These are phyloP conservation scores for Eudemis profundana DNA, from an alignment of 2,888 invertebrate genomes.

Conservation along the genomic window DNA sequence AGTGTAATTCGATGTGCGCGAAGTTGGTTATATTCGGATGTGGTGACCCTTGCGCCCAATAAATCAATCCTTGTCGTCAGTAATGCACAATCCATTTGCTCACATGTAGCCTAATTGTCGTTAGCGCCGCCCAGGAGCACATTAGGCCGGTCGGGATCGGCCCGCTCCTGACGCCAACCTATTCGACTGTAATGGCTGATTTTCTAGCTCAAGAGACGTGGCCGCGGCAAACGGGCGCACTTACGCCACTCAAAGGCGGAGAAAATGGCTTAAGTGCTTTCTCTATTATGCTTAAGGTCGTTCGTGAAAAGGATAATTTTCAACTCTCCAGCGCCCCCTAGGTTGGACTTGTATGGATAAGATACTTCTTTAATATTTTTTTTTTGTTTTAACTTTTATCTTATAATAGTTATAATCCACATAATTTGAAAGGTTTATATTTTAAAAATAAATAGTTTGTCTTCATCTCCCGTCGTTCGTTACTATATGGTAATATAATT, in stretches of 20 bases:
- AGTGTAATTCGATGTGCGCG: slow-evolving; percentile 22
- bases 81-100: slow-evolving; percentile 84
- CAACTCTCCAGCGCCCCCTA: slow-evolving; percentile 79
- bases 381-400: not conserved
- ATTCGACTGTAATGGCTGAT: slow-evolving; percentile 80
- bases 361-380: slow-evolving; percentile 44
- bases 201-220: slow-evolving; percentile 83
- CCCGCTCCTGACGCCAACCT: slow-evolving; percentile 64
- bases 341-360: slow-evolving; percentile 64
- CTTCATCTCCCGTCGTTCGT: no score
- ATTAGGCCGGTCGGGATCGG: slow-evolving; percentile 72
- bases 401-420: not conserved
- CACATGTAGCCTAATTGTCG: slow-evolving; percentile 81
- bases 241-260: slow-evolving; percentile 85
- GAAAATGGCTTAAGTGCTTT: slow-evolving; percentile 86
- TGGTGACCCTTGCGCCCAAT: slow-evolving; percentile 58
- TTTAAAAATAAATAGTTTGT: no score
- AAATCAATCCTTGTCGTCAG: slow-evolving; percentile 82
- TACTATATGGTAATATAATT: no score
- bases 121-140: slow-evolving; percentile 82
- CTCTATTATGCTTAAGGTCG: slow-evolving; percentile 85
- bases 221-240: slow-evolving; percentile 81
- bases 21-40: slow-evolving; percentile 20
- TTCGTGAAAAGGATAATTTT: slow-evolving; percentile 85
- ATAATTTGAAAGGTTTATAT: no score